Evolutionary conservation across 64 coral and sea anemone genomes (phyloP), one percentile per base, ranked within the genome.

Genomic region (Dendrophyllia cribrosa): DNA sequence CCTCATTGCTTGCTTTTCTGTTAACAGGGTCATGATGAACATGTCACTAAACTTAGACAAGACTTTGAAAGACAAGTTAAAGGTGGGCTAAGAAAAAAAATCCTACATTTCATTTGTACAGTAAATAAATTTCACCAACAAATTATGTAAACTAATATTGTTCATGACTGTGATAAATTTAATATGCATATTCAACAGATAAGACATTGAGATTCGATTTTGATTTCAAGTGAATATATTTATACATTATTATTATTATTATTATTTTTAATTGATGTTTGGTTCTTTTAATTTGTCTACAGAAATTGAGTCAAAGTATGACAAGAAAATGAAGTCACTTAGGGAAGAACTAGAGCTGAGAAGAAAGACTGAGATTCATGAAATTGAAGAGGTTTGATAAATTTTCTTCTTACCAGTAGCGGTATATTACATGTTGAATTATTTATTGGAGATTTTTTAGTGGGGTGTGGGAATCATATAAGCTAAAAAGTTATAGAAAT

Each of bases 1-100:
- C 12, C 7, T 66, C 19, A 8, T 82, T 49, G 19, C 7, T 44
- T 65, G 44, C 6, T 26, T 75, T 21, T 11, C 58, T 53, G 60
- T 92, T 72, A 24, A 74, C 66, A 99, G 97, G 90, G 86, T 21
- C 83, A 99, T 66, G 97, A 99, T 68, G 97, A 99, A 69, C 91
- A 99, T 74, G 89, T 99, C 7, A 99, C 97, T 79, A 99, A 91
- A 64, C 88, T 99, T 20, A 92, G 97, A 66, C 97, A 99, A 74
- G 94, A 96, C 76, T 99, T 96, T 94, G 97, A 99, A 79, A 86
- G 97, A 83, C 94, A 99, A 99, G 97, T 99, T 17, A 99, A 99
- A 96, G 97, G 97, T 99, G 13, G 60, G 59, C 73, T 24, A 56
- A 0, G 7, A 56, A 34, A 34, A 34, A 34, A 34, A 34, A 34